Evolutionary conservation across 2,888 invertebrate genomes (phyloP).

Genomic region (Slavum lentiscoides): DNA sequence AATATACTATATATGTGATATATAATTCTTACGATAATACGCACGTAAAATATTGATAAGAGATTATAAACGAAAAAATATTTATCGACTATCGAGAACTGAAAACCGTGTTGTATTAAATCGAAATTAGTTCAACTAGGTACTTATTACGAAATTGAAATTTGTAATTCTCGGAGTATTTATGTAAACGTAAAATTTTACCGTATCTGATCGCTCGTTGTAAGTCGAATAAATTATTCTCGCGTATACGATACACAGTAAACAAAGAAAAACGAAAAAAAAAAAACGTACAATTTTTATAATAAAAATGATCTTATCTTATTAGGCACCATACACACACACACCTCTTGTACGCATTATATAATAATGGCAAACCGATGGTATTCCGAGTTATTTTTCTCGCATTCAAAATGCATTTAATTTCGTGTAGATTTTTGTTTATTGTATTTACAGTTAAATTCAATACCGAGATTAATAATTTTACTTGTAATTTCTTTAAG

Average conservation of each 20-base stretch:
- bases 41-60: too few relatives aligned
- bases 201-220: background rate
- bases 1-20: too few relatives aligned
- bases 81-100: too few relatives aligned
- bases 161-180: background rate
- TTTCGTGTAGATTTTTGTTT: background rate
- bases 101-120: background rate
- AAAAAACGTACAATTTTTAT: too few relatives aligned
- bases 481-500: background rate
- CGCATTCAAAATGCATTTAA: background rate
- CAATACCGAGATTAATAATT: background rate
- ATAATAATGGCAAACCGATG: background rate
- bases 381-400: background rate
- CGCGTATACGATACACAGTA: background rate
- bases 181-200: background rate
- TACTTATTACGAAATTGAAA: background rate
- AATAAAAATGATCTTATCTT: conserved; percentile 40
- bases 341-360: background rate
- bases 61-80: too few relatives aligned
- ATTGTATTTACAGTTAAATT: background rate
- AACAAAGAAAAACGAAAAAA: background rate
- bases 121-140: background rate
- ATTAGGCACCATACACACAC: conserved; percentile 12
- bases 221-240: conserved; percentile 7
- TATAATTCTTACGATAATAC: too few relatives aligned